A percentile compares a stretch with the other conserved stretches of the same genome.
These are phyloP conservation scores for Tenthredo mesomela DNA, from an alignment of 2,888 invertebrate genomes.

Conservation along the genomic window DNA sequence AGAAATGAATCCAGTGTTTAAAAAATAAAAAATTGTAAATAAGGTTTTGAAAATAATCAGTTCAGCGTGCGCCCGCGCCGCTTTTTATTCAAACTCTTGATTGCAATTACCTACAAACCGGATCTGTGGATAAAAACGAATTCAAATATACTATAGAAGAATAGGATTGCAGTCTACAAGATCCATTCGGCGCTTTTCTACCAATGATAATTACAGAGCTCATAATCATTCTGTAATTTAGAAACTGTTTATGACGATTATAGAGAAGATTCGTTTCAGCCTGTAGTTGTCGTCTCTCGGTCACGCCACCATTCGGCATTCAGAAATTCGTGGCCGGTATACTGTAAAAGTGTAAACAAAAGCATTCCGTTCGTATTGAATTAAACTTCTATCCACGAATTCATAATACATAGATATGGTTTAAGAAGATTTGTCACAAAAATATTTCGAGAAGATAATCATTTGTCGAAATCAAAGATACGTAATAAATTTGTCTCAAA, in stretches of 20 bases:
- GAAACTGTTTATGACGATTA: not conserved
- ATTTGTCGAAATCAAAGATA: not conserved
- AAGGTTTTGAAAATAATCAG: not conserved
- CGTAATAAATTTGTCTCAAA: not conserved
- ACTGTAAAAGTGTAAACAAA: conserved; percentile 32
- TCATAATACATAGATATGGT: not conserved
- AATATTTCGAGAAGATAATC: not conserved
- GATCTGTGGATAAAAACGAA: not conserved
- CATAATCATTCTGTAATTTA: not conserved
- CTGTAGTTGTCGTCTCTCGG: not conserved
- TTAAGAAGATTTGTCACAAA: not conserved
- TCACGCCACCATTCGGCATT: not conserved
- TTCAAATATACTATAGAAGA: not conserved
- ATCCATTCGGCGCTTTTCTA: not conserved
- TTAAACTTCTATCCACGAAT: not conserved
- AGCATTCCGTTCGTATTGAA: not conserved
- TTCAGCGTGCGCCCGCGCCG: not conserved
- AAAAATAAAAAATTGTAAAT: not conserved
- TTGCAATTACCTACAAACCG: not conserved
- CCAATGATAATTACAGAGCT: not conserved
- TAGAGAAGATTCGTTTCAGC: not conserved
- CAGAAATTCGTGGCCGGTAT: not conserved
- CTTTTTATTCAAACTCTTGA: not conserved
- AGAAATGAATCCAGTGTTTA: not conserved
- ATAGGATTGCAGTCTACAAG: not conserved